Percentiles rank a stretch among this genome's conserved stretches.
phyloP scores from a whole-genome alignment of 2,797 vertebrate genomes.

The Enteromius treurensis region DNA sequence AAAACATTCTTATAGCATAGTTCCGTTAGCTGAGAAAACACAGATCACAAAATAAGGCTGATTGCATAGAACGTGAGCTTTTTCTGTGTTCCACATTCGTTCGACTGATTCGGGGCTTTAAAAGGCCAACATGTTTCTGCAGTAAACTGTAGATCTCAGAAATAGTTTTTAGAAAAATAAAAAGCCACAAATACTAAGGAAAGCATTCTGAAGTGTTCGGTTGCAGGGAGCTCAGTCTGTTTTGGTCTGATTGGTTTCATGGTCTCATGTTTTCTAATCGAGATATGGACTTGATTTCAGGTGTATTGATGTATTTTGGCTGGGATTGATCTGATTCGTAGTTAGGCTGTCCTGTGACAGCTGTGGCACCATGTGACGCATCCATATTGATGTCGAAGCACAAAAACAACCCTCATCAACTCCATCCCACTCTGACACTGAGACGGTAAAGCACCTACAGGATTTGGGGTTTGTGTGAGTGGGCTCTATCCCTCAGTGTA shows the following conservation, averaged over 20 bases:
- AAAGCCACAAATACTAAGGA: constrained; percentile 27
- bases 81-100: constrained; percentile 73
- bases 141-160: constrained; percentile 7
- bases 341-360: constrained; percentile 31
- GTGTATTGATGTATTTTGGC: constrained; percentile 34
- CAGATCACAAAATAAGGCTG: constrained; percentile 84
- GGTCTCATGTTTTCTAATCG: neutral
- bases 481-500: constrained; percentile 56
- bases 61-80: constrained; percentile 94
- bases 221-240: neutral
- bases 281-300: constrained; percentile 5
- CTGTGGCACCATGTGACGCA: constrained; percentile 63
- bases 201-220: constrained; percentile 19
- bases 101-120: constrained; percentile 21
- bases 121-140: constrained; percentile 14
- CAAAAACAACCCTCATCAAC: constrained; percentile 45
- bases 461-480: constrained; percentile 77
- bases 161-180: constrained; percentile 42
- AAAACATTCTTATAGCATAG: neutral
- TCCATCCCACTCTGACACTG: constrained; percentile 74
- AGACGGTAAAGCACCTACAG: constrained; percentile 89
- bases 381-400: constrained; percentile 59
- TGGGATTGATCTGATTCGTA: constrained; percentile 40
- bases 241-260: constrained; percentile 14
- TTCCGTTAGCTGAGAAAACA: constrained; percentile 41